Evolutionary conservation across 2,797 vertebrate species (phyloP).

Genomic region (Coccyzus lansbergi): DNA sequence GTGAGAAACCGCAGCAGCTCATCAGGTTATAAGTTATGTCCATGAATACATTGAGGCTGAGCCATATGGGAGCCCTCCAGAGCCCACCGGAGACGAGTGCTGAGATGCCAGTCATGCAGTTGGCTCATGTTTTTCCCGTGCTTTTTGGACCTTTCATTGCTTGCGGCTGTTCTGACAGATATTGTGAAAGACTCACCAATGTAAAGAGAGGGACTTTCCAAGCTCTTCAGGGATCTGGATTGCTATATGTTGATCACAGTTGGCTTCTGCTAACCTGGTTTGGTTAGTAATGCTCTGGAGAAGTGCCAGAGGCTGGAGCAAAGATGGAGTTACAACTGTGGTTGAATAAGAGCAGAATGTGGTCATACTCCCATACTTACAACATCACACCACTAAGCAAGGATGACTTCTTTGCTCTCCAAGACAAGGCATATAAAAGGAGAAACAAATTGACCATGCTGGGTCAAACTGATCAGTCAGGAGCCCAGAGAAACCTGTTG

Average conservation of each 20-base stretch:
- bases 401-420: neutral
- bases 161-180: neutral
- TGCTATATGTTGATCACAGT: neutral
- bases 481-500: neutral
- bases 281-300: neutral
- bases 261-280: neutral
- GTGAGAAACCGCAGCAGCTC: slow-evolving; percentile 45
- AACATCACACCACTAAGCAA: neutral
- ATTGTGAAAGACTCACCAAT: neutral
- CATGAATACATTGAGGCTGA: neutral
- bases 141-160: neutral
- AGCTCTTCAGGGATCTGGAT: neutral
- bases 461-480: neutral
- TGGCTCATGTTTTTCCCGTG: neutral
- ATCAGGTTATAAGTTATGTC: neutral
- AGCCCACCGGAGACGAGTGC: neutral
- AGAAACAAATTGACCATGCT: neutral
- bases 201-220: neutral
- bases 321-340: neutral
- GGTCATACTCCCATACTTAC: neutral
- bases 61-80: neutral
- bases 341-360: neutral
- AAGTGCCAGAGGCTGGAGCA: neutral
- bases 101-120: neutral
- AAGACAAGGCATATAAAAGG: neutral